Evolutionary conservation across 2,888 invertebrate species (phyloP), one percentile per base, ranked within the genome.

Genomic region (Timema cristinae): DNA sequence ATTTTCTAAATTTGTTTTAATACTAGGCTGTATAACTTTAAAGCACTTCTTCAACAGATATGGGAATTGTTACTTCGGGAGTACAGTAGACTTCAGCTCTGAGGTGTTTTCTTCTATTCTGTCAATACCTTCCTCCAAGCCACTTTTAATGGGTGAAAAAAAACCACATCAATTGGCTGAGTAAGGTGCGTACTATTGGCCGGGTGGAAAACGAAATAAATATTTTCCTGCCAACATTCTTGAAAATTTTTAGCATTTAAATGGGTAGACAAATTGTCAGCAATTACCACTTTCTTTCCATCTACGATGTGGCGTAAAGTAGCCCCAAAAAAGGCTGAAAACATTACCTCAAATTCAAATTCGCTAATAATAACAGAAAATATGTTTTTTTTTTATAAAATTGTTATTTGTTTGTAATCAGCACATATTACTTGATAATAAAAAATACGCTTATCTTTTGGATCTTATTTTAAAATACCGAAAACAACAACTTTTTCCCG

Each of bases 231-330:
- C 49, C 52, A 56, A 54, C 72, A 72, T 54, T 67, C 13, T 52
- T 50, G 50, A 13, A 71, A 67, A n/a, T 54, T 54, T 13, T 47
- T 50, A 15, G 16, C 49, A 50, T 50, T 56, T 10, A 76, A 16
- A 52, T 78, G 77, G 49, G 70, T 59, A 47, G 70, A 48, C 50
- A 79, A 69, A 71, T 77, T 79, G 71, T 79, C 76, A n/a, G 77
- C 78, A 71, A 79, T 76, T 13, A 78, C 10, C 13, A 77, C 76
- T 68, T 76, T 77, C 56, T 49, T 69, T 9, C 77, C 77, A 32
- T 32, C 32, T 32, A 32, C 32, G 32, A 32, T 32, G 32, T 32
- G 32, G 4, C 1, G 32, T 32, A 32, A 32, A 32, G 32, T 32
- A 32, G 32, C 32, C 32, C 4, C 32, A 1, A 32, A 32, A 32